These are phyloP conservation scores for Glandiceps talaboti DNA, from an alignment of 53 echinoderm and acorn worm genomes.

Conservation along the genomic window DNA sequence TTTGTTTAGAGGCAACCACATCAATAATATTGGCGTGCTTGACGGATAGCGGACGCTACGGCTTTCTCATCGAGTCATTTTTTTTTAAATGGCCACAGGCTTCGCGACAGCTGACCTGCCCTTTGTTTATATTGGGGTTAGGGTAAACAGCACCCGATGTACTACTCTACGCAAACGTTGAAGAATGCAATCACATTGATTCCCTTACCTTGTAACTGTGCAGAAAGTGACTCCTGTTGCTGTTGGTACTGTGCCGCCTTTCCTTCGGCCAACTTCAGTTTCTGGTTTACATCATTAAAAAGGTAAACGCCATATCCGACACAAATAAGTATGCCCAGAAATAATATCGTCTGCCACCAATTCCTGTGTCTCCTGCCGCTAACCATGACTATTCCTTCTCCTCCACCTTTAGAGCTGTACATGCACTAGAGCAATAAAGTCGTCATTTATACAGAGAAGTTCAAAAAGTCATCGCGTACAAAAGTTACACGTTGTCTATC, in stretches of 20 bases:
- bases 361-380: neutral
- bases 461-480: neutral
- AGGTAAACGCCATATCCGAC: conserved; percentile 32
- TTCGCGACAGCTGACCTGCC: too few relatives aligned
- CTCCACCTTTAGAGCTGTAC: neutral
- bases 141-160: too few relatives aligned
- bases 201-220: conserved; percentile 85
- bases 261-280: conserved; percentile 47
- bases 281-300: conserved; percentile 52
- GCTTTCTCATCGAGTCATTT: too few relatives aligned
- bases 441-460: neutral
- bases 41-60: too few relatives aligned
- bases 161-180: too few relatives aligned
- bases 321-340: conserved; percentile 14
- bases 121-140: too few relatives aligned
- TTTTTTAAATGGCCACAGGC: too few relatives aligned
- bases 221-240: conserved; percentile 86
- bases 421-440: neutral
- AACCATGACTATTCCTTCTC: neutral
- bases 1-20: too few relatives aligned
- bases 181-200: too few relatives aligned
- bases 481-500: neutral
- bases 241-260: conserved; percentile 63
- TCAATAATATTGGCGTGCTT: too few relatives aligned
- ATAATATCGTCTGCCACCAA: conserved; percentile 18